Evolutionary conservation across 1,140 invertebrate species (phyloP), one percentile per base, ranked within the genome.

Genomic region (Solenopsis fugax): DNA sequence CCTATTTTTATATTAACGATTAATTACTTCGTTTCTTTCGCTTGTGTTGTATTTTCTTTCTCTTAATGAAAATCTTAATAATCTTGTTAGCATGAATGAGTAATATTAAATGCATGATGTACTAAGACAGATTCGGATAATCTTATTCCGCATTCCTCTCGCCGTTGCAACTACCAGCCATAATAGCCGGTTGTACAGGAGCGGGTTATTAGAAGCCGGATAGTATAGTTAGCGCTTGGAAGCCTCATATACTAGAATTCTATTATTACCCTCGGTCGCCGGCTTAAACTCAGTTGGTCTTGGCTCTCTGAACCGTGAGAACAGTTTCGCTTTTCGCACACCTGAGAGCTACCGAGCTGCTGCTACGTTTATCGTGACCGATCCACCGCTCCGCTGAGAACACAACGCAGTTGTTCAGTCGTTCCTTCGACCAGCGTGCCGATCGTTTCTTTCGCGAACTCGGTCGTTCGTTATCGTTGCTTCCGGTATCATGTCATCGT

Each of bases 261-360:
- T 95, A 95, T 95, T 94, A 94, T 95, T 95, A 95, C 92, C 91
- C 92, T 92, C 92, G 93, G 93, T 94, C 94, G 94, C 94, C 94
- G 93, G 93, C 92, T 95, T 95, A 94, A 93, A 94, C 94, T 94
- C 94, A 95, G 95, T 95, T 93, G 93, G 92, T 94, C 92, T 94
- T 95, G 93, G 94, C 94, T 94, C 93, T 93, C 93, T 95, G 93
- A 95, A 94, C 92, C 93, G 94, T 94, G 93, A 94, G 94, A 95
- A 95, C 94, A 90, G 62, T 34, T 91, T 89, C 48, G n/a, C 12
- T 67, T 91, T 88, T 92, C 89, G 92, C 92, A 94, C 93, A 94
- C 94, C 93, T 94, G 94, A 90, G 75, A 58, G 54, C 41, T 41
- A 7, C 41, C 21, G 72, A 60, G 65, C 41, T 41, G 29, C 21